Percentiles rank a stretch among this genome's conserved stretches.
Evolutionary conservation across 2,797 vertebrate species (phyloP).

Genomic region (Lagodon rhomboides): DNA sequence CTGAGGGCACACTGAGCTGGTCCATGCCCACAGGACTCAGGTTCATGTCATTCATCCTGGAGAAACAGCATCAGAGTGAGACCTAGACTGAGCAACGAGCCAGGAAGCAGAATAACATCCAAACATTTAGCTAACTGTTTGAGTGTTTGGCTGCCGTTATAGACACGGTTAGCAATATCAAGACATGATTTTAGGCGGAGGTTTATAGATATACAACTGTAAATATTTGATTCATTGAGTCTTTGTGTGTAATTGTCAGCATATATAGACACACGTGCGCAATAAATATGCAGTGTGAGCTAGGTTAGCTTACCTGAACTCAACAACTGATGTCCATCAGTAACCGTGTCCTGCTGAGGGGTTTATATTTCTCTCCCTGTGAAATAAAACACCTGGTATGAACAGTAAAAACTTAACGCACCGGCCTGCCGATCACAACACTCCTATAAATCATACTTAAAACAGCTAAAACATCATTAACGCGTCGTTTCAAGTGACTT

Average conservation of each 20-base stretch:
- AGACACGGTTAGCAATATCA: background rate
- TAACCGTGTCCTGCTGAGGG: conserved; percentile 10
- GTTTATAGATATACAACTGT: background rate
- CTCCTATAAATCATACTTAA: accelerated
- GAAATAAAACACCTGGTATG: background rate
- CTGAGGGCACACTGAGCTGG: conserved; percentile 95
- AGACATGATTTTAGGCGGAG: background rate
- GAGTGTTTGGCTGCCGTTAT: background rate
- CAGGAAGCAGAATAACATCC: background rate
- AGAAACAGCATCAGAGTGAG: conserved; percentile 16
- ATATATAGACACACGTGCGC: background rate
- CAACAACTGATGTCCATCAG: conserved; percentile 51
- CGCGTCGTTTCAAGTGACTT: background rate
- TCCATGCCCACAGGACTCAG: conserved; percentile 98
- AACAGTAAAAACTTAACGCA: background rate
- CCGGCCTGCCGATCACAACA: accelerated
- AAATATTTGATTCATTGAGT: background rate
- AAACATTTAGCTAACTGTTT: background rate
- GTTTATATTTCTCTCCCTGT: conserved; percentile 24
- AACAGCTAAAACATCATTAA: background rate
- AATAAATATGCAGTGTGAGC: background rate
- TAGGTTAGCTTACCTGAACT: conserved; percentile 67
- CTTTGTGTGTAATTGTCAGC: background rate
- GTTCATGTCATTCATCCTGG: conserved; percentile 99
- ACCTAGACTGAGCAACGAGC: background rate